Percentiles rank a stretch among this genome's conserved stretches.
Conservation (phyloP, 2,888 invertebrate genomes). For the Tholera decimalis region DNA sequence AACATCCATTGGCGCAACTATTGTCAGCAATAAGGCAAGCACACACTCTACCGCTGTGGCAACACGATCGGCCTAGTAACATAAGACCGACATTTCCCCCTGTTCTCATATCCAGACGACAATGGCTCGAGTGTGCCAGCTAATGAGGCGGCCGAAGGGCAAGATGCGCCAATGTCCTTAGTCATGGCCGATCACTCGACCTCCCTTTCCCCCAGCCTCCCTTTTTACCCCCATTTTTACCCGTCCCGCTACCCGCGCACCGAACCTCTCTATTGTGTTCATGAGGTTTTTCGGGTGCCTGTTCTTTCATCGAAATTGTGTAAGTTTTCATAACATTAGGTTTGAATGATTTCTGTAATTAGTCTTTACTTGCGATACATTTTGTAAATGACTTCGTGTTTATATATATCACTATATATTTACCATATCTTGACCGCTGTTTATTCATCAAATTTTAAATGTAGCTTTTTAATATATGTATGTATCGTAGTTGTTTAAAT, state of each 20-base stretch:
- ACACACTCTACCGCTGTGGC: constrained; percentile 37
- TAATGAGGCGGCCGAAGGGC: constrained; percentile 80
- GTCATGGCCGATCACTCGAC: constrained; percentile 82
- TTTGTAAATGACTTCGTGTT: neutral
- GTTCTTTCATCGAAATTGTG: constrained; percentile 67
- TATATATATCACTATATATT: too few species aligned
- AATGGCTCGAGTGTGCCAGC: constrained; percentile 75
- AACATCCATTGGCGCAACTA: constrained; percentile 19
- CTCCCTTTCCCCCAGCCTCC: constrained; percentile 60
- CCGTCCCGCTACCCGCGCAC: constrained; percentile 43
- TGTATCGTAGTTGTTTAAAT: neutral
- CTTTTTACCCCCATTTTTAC: constrained; percentile 30
- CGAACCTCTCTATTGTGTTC: constrained; percentile 66
- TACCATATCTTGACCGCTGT: too few species aligned
- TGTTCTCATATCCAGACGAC: constrained; percentile 68
- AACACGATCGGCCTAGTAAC: constrained; percentile 53
- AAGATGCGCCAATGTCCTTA: constrained; percentile 81
- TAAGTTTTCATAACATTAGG: constrained; percentile 58
- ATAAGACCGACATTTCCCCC: constrained; percentile 47
- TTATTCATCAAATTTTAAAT: too few species aligned
- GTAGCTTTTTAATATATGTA: neutral
- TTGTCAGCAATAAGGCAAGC: constrained; percentile 35
- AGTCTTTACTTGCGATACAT: constrained; percentile 22
- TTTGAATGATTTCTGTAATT: constrained; percentile 26
- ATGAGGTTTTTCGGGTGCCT: constrained; percentile 63